Evolutionary conservation across 53 echinoderm and acorn worm genomes (phyloP).

Genomic region (Zoroaster sp.): DNA sequence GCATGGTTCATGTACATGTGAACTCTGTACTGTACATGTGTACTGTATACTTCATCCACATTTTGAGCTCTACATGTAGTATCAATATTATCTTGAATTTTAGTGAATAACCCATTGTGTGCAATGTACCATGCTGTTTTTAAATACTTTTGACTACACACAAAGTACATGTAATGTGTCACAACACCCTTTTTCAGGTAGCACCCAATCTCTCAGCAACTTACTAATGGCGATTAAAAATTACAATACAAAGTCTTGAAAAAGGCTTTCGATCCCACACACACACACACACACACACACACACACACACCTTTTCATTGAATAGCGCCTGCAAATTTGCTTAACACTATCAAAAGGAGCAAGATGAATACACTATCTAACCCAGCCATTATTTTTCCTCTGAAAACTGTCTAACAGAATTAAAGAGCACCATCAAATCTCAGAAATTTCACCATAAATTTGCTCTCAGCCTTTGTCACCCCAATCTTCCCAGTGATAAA

Average conservation of each 20-base stretch:
- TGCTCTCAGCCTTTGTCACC: not conserved
- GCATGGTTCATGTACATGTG: too few relatives aligned
- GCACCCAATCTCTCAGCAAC: not conserved
- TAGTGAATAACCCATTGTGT: too few relatives aligned
- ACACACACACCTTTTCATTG: not conserved
- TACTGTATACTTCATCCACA: too few relatives aligned
- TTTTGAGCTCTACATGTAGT: too few relatives aligned
- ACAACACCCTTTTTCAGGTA: not conserved
- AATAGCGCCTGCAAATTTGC: not conserved
- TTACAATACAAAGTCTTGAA: not conserved
- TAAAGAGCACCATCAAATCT: not conserved
- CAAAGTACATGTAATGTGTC: not conserved
- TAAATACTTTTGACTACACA: too few relatives aligned
- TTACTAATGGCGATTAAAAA: conserved; percentile 17
- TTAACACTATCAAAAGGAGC: not conserved
- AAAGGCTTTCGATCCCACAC: conserved; percentile 3
- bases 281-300: too few relatives aligned
- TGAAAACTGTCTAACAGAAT: conserved; percentile 6
- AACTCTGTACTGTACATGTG: too few relatives aligned
- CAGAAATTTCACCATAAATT: not conserved
- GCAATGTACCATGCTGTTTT: too few relatives aligned
- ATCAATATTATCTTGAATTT: too few relatives aligned
- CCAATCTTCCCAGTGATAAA: not conserved
- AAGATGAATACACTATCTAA: not conserved
- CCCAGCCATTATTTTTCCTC: not conserved